Conservation (phyloP, 2,888 invertebrate genomes). For the Hemistola chrysoprasaria region DNA sequence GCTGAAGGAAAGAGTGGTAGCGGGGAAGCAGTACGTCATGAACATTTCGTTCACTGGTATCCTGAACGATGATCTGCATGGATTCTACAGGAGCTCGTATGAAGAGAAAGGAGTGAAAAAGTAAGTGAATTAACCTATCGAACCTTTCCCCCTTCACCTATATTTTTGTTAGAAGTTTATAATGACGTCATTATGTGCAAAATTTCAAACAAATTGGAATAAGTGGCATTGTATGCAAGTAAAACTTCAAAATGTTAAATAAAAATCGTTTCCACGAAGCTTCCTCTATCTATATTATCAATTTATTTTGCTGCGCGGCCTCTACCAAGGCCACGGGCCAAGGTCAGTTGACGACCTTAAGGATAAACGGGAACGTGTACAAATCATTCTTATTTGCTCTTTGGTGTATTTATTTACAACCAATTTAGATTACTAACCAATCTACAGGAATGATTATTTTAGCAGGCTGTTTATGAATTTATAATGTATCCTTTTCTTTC, state of each 20-base stretch:
- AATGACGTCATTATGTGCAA: too few species aligned
- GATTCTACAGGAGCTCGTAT: conserved; percentile 93
- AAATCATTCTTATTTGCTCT: conserved; percentile 7
- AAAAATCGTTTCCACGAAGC: too few species aligned
- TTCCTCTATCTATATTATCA: neutral
- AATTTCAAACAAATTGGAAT: too few species aligned
- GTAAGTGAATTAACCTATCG: conserved; percentile 61
- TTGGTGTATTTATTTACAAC: conserved; percentile 7
- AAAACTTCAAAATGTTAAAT: too few species aligned
- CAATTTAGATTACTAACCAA: conserved; percentile 4
- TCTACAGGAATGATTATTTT: too few species aligned
- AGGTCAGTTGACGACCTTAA: conserved; percentile 28
- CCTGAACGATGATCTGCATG: conserved; percentile 88
- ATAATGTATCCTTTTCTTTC: neutral
- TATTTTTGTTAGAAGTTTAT: too few species aligned
- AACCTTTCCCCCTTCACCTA: too few species aligned
- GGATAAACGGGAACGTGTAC: conserved; percentile 14
- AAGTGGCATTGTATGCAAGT: too few species aligned
- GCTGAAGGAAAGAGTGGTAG: conserved; percentile 80
- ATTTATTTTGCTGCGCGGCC: conserved; percentile 9
- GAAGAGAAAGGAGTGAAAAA: conserved; percentile 85
- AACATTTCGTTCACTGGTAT: conserved; percentile 87
- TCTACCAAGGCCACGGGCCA: conserved; percentile 22
- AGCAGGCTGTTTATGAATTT: neutral
- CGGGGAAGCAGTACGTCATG: conserved; percentile 84